Percentiles rank a stretch among this genome's conserved stretches.
These are phyloP conservation scores for Madoqua kirkii DNA, from an alignment of 2,113 vertebrate species.

Conservation along the genomic window DNA sequence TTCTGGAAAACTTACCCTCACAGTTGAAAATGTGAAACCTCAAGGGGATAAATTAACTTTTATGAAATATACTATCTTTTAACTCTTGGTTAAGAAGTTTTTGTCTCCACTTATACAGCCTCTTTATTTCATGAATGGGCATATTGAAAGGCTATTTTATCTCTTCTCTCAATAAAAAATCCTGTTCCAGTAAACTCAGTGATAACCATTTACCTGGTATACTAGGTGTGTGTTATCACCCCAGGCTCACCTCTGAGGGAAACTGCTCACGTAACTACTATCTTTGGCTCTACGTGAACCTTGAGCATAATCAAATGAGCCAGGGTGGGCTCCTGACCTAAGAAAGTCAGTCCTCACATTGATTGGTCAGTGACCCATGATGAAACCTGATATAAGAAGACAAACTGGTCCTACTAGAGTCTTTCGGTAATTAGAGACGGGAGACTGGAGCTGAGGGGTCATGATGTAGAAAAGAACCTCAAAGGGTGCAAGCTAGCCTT, in stretches of 20 bases:
- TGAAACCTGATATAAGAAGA: neutral
- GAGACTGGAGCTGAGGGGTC: neutral
- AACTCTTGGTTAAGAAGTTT: neutral
- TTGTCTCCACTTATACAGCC: neutral
- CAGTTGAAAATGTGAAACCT: conserved; percentile 17
- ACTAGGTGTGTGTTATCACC: neutral
- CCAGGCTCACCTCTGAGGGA: neutral
- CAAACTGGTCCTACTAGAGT: neutral
- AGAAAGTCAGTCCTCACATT: neutral
- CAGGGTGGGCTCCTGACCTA: neutral
- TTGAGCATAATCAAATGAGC: neutral
- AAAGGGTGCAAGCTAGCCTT: neutral
- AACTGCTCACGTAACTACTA: neutral
- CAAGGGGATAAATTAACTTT: neutral
- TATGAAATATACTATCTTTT: neutral
- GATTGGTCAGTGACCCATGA: neutral
- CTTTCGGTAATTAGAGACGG: neutral
- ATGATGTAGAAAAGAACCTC: neutral
- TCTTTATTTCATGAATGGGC: neutral
- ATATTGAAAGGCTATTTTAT: neutral
- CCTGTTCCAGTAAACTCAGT: neutral
- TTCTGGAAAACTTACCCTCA: neutral
- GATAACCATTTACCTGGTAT: neutral
- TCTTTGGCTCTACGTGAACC: neutral
- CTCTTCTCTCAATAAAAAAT: neutral